Percentiles rank a stretch among this genome's conserved stretches.
Conservation (phyloP, 1,140 invertebrate species). For the Calliphora vicina region DNA sequence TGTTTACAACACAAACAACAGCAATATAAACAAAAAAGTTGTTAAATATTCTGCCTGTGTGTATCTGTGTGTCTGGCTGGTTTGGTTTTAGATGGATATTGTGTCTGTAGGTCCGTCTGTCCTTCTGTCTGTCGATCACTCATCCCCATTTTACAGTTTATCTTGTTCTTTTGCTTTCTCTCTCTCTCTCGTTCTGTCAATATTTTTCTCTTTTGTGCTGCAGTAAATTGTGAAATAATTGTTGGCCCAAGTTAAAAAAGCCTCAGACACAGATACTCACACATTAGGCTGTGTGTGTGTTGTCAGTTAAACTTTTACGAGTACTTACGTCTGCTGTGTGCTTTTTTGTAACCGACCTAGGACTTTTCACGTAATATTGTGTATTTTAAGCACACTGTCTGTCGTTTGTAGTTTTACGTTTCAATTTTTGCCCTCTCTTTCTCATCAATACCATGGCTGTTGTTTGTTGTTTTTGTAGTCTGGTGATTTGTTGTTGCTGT, state of each 20-base stretch:
- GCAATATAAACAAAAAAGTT: background rate
- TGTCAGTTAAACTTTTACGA: background rate
- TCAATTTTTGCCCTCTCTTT: background rate
- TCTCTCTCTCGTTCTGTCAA: background rate
- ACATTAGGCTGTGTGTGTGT: background rate
- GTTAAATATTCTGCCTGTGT: background rate
- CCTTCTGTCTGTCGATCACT: background rate
- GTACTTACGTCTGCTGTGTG: background rate
- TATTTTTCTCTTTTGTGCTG: background rate
- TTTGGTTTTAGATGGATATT: background rate
- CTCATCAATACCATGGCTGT: background rate
- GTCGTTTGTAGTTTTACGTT: background rate
- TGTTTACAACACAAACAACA: background rate
- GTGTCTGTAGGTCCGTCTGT: background rate
- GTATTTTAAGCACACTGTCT: conserved; percentile 27
- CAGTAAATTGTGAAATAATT: background rate
- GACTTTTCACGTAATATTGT: conserved; percentile 29
- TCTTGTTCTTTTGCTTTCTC: background rate
- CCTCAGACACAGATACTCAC: background rate
- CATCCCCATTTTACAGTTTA: background rate
- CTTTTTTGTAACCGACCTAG: conserved; percentile 32
- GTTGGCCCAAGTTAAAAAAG: conserved; percentile 13
- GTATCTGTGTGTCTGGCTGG: no score
- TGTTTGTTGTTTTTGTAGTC: background rate
- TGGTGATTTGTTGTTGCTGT: background rate